Evolutionary conservation across 2,113 vertebrate species (phyloP).

Genomic region (Hucho hucho): DNA sequence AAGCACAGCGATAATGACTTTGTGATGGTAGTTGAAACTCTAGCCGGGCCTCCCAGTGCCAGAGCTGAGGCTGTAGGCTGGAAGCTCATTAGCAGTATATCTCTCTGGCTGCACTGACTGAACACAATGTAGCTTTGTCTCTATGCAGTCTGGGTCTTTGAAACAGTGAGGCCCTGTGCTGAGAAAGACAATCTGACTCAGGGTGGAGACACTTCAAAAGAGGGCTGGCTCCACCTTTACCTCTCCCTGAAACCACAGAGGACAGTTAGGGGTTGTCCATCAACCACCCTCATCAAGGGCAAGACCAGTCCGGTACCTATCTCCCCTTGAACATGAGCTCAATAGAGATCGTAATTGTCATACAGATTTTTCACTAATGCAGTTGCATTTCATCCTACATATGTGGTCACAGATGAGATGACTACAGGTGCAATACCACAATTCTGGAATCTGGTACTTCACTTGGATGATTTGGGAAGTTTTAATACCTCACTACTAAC

Average conservation of each 20-base stretch:
- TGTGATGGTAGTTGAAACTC: slow-evolving; percentile 41
- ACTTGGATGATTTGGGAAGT: background rate
- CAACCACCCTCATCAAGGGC: slow-evolving; percentile 26
- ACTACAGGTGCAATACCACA: no score
- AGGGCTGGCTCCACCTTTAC: slow-evolving; percentile 53
- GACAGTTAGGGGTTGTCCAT: slow-evolving; percentile 25
- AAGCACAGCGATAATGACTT: slow-evolving; percentile 35
- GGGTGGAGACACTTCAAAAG: slow-evolving; percentile 58
- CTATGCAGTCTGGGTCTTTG: slow-evolving; percentile 40
- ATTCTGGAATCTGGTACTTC: no score
- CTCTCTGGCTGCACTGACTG: slow-evolving; percentile 25
- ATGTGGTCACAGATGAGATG: no score
- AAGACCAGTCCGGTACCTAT: no score
- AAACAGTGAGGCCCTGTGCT: slow-evolving; percentile 46
- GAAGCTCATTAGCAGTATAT: slow-evolving; percentile 59
- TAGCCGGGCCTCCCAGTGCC: slow-evolving; percentile 39
- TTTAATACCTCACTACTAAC: background rate
- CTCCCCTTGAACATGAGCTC: no score
- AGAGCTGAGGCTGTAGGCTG: slow-evolving; percentile 42
- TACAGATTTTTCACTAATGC: background rate
- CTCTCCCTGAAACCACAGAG: slow-evolving; percentile 25
- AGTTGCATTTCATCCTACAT: background rate
- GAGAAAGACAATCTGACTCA: slow-evolving; percentile 18
- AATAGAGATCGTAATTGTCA: background rate
- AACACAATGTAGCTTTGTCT: slow-evolving; percentile 62